Conservation (phyloP, 2,888 invertebrate genomes). For the Electrophaes corylata region DNA sequence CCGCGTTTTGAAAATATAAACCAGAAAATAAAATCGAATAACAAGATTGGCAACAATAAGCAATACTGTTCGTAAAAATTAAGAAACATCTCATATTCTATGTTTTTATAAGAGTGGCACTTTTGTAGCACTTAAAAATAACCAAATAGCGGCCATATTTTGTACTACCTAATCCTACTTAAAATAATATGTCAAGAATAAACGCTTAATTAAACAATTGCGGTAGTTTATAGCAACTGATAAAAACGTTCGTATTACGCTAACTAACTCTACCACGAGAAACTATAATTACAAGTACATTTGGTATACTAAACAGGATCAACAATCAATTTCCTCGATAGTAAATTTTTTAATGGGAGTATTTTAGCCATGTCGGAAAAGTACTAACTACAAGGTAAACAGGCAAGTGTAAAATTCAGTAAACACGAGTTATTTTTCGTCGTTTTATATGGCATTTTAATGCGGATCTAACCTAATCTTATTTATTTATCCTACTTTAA, state of each 20-base stretch:
- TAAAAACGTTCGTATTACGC: too few species aligned
- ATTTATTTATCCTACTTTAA: constrained; percentile 30
- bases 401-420: background rate
- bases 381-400: background rate
- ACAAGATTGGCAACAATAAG: constrained; percentile 14
- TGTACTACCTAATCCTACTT: too few species aligned
- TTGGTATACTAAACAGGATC: background rate
- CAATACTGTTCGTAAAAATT: constrained; percentile 18
- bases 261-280: too few species aligned
- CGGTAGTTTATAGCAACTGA: too few species aligned
- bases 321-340: background rate
- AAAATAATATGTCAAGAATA: too few species aligned
- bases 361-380: background rate
- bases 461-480: constrained; percentile 24
- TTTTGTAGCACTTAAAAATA: too few species aligned
- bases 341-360: background rate
- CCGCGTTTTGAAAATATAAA: too few species aligned
- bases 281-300: too few species aligned
- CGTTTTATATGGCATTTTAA: constrained; percentile 12
- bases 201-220: too few species aligned
- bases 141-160: too few species aligned
- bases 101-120: background rate
- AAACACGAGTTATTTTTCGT: constrained; percentile 3
- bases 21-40: too few species aligned
- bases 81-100: background rate